Conservation (phyloP, 2,888 invertebrate genomes). For the Coelopa pilipes region DNA sequence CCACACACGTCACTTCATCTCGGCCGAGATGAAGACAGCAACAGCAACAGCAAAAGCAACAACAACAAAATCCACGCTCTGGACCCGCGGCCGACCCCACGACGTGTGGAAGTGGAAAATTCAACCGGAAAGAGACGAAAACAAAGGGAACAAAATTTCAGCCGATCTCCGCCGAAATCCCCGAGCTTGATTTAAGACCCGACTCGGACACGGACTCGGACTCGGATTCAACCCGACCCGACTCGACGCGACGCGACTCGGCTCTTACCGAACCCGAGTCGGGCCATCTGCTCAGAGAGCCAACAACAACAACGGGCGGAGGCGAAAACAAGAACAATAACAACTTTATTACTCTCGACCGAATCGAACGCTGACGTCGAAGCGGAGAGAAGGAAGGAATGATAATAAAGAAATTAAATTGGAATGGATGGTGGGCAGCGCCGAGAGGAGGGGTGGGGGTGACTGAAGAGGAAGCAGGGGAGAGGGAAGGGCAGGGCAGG, state of each 20-base stretch:
- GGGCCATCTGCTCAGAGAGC: constrained; percentile 4
- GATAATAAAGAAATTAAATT: constrained; percentile 61
- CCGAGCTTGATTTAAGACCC: constrained; percentile 55
- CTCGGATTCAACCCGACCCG: constrained; percentile 51
- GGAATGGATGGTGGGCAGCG: constrained; percentile 46
- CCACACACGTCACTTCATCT: constrained; percentile 39
- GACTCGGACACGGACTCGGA: too few relatives aligned
- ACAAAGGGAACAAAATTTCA: constrained; percentile 11
- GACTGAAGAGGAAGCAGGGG: too few relatives aligned
- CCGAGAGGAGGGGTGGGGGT: background rate
- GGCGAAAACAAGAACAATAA: constrained; percentile 10
- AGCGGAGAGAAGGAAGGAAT: constrained; percentile 32
- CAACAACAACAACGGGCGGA: background rate
- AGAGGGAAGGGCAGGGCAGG: too few relatives aligned
- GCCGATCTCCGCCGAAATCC: constrained; percentile 53
- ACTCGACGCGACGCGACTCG: constrained; percentile 48
- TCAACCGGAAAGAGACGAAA: constrained; percentile 43
- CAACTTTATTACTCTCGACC: too few relatives aligned
- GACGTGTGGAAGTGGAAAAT: background rate
- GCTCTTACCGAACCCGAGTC: constrained; percentile 50
- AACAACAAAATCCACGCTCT: constrained; percentile 2
- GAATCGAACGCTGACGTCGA: too few relatives aligned
- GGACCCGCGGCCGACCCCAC: too few relatives aligned
- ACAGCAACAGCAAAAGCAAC: background rate
- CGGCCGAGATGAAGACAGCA: background rate